phyloP scores from a whole-genome alignment of 2,888 invertebrate genomes.

The Hecatera dysodea region DNA sequence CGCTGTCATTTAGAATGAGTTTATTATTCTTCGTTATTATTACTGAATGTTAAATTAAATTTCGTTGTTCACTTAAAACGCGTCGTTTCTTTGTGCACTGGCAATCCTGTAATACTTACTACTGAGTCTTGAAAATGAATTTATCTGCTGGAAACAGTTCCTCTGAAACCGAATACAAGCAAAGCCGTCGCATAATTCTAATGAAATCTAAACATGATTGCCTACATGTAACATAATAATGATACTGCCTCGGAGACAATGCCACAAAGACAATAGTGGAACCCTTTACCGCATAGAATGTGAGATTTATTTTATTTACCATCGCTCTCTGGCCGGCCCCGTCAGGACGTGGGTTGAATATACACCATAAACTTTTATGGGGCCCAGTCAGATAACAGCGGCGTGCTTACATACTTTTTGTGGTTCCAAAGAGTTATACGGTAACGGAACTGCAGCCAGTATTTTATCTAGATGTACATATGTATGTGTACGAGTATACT shows the following conservation, averaged over 20 bases:
- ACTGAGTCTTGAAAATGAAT: neutral
- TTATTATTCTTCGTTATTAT: slow-evolving; percentile 21
- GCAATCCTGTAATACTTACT: neutral
- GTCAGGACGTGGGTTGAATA: slow-evolving; percentile 74
- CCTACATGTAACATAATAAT: slow-evolving; percentile 24
- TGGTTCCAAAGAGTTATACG: slow-evolving; percentile 64
- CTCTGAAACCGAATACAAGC: slow-evolving; percentile 19
- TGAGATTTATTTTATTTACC: slow-evolving; percentile 76
- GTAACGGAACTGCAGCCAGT: slow-evolving; percentile 19
- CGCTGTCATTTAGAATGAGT: slow-evolving; percentile 21
- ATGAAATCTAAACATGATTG: slow-evolving; percentile 38
- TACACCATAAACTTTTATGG: slow-evolving; percentile 82
- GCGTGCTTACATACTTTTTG: slow-evolving; percentile 67
- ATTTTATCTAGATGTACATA: slow-evolving; percentile 24
- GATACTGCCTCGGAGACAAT: slow-evolving; percentile 39
- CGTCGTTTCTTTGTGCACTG: slow-evolving; percentile 1
- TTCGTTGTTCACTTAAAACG: slow-evolving; percentile 1
- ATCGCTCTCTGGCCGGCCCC: slow-evolving; percentile 57
- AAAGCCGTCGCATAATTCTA: slow-evolving; percentile 9
- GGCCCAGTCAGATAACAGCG: slow-evolving; percentile 74
- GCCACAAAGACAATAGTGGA: slow-evolving; percentile 61
- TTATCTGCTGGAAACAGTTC: slow-evolving; percentile 11
- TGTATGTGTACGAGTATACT: neutral
- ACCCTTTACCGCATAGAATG: slow-evolving; percentile 77
- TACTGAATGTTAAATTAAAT: neutral